phyloP scores from a whole-genome alignment of 2,888 invertebrate species.

The Cosmia trapezina region DNA sequence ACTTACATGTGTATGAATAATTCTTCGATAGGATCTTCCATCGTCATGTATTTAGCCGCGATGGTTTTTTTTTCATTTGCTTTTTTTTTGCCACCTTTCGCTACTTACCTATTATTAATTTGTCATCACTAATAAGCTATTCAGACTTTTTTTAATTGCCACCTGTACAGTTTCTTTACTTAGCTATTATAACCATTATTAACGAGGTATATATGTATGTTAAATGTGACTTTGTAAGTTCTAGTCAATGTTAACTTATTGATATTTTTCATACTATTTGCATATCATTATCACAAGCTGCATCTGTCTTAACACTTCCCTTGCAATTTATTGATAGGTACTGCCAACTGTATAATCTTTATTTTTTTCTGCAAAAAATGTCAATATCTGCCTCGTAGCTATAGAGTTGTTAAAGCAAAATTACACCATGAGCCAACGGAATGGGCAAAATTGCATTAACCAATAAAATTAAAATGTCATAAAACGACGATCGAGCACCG shows the following conservation, averaged over 20 bases:
- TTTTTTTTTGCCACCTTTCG: conserved; percentile 31
- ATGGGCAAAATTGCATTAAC: conserved; percentile 71
- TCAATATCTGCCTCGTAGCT: conserved; percentile 67
- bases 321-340: conserved; percentile 60
- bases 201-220: background rate
- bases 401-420: conserved; percentile 78
- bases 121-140: conserved; percentile 31
- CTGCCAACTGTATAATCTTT: conserved; percentile 48
- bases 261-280: conserved; percentile 58
- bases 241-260: conserved; percentile 17
- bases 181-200: conserved; percentile 36
- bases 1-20: conserved; percentile 9
- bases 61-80: conserved; percentile 1
- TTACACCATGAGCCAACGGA: conserved; percentile 69
- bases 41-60: conserved; percentile 2
- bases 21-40: conserved; percentile 8
- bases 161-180: conserved; percentile 25
- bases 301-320: conserved; percentile 62
- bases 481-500: conserved; percentile 75
- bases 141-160: conserved; percentile 30
- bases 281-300: conserved; percentile 58
- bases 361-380: conserved; percentile 58
- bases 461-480: conserved; percentile 87
- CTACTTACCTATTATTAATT: conserved; percentile 25
- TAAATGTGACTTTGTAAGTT: conserved; percentile 21